phyloP scores from a whole-genome alignment of 2,888 invertebrate species.

The Cataglyphis cursor region DNA sequence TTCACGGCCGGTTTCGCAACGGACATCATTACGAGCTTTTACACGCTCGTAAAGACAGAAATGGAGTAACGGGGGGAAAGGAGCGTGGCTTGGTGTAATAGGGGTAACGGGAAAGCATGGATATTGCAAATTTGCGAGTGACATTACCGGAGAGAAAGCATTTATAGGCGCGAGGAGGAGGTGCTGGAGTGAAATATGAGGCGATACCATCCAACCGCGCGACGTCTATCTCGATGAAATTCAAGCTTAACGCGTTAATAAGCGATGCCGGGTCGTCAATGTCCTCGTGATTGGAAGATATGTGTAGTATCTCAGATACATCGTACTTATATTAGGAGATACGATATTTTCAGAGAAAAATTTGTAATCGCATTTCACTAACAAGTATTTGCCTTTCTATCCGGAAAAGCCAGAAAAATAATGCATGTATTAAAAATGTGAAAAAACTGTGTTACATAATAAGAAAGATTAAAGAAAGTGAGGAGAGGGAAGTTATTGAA shows the following conservation, averaged over 20 bases:
- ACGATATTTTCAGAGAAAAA: not conserved
- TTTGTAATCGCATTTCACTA: not conserved
- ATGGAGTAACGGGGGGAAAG: slow-evolving; percentile 56
- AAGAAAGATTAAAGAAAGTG: not conserved
- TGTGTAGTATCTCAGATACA: slow-evolving; percentile 37
- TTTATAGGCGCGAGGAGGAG: slow-evolving; percentile 35
- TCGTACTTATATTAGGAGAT: slow-evolving; percentile 33
- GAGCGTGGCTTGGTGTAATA: not conserved
- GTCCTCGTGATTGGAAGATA: slow-evolving; percentile 29
- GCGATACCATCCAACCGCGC: slow-evolving; percentile 33
- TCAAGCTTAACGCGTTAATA: slow-evolving; percentile 71
- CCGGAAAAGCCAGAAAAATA: not conserved
- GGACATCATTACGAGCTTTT: slow-evolving; percentile 61
- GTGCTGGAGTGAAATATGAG: slow-evolving; percentile 63
- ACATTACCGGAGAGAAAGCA: slow-evolving; percentile 46
- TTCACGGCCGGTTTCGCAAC: slow-evolving; percentile 25
- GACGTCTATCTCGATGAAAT: slow-evolving; percentile 51
- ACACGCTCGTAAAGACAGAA: slow-evolving; percentile 63
- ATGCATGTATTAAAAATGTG: not conserved
- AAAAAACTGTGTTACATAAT: not conserved
- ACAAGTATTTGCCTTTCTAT: slow-evolving; percentile 16
- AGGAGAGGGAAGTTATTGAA: not conserved
- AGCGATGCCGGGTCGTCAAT: slow-evolving; percentile 38
- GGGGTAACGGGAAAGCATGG: slow-evolving; percentile 55
- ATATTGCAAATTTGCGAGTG: slow-evolving; percentile 69